Conservation (phyloP, 2,113 vertebrate species). For the Eulemur rufifrons region DNA sequence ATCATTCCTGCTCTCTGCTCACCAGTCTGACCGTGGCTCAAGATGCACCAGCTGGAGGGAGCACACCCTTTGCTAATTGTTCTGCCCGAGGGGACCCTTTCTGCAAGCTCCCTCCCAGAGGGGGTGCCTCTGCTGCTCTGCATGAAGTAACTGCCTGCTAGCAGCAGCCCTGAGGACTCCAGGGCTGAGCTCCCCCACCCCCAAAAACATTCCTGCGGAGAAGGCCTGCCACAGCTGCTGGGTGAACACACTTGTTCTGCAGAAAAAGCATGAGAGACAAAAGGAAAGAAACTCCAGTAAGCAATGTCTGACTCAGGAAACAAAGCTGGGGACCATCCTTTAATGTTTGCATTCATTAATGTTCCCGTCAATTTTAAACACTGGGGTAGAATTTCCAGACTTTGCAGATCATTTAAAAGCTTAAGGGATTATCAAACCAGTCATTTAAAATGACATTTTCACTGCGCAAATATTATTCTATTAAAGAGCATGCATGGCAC, state of each 20-base stretch:
- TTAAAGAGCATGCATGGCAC: constrained; percentile 86
- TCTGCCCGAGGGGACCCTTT: neutral
- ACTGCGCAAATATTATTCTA: constrained; percentile 90
- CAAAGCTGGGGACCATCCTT: constrained; percentile 73
- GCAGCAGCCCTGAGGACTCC: neutral
- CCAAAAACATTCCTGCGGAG: neutral
- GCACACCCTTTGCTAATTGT: constrained; percentile 50
- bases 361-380: constrained; percentile 81
- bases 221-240: neutral
- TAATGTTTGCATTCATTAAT: constrained; percentile 79
- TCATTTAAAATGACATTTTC: constrained; percentile 88
- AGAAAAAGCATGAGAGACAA: constrained; percentile 20
- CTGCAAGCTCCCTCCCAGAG: constrained; percentile 16
- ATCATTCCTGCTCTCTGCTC: neutral
- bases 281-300: constrained; percentile 28
- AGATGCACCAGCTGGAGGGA: neutral
- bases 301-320: constrained; percentile 53
- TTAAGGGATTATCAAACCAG: constrained; percentile 88
- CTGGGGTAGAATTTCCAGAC: constrained; percentile 80
- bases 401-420: constrained; percentile 88
- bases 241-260: accelerated
- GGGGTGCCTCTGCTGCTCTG: neutral
- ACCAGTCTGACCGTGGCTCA: neutral
- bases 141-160: neutral
- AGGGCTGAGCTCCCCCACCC: neutral